phyloP scores from a whole-genome alignment of 1,140 invertebrate genomes.

The Caenorhabditis remanei region DNA sequence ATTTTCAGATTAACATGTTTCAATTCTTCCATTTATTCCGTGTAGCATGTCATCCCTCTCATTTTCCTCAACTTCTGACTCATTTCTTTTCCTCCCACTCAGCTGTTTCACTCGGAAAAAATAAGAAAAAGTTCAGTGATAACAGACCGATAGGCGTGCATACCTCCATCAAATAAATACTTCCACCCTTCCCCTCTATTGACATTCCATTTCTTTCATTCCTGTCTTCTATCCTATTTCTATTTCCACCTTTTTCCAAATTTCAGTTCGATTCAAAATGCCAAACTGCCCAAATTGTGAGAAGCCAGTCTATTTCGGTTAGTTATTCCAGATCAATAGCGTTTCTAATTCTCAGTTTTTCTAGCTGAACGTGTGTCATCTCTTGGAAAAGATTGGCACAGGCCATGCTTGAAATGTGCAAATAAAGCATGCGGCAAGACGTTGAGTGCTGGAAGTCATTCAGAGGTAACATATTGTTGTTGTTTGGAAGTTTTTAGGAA shows the following conservation, averaged over 20 bases:
- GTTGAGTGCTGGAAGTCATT: constrained; percentile 89
- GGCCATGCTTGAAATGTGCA: constrained; percentile 88
- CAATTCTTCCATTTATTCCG: not conserved
- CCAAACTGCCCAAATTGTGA: constrained; percentile 90
- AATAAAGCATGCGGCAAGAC: constrained; percentile 87
- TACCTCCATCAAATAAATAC: constrained; percentile 36
- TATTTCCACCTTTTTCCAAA: constrained; percentile 16
- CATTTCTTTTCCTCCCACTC: constrained; percentile 45
- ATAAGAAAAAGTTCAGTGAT: constrained; percentile 6
- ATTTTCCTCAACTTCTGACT: not conserved
- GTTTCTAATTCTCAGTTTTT: constrained; percentile 73
- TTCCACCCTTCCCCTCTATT: not conserved
- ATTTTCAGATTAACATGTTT: constrained; percentile 40
- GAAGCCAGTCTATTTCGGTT: constrained; percentile 89
- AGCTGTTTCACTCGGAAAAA: not conserved
- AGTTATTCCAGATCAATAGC: constrained; percentile 67
- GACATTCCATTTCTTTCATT: constrained; percentile 12
- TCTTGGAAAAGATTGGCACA: constrained; percentile 92
- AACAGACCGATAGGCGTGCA: constrained; percentile 14
- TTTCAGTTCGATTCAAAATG: constrained; percentile 80
- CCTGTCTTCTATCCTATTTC: not conserved
- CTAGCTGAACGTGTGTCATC: constrained; percentile 91
- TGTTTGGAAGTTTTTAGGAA: no score
- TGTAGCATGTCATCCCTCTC: not conserved
- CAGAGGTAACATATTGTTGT: constrained; percentile 82